Evolutionary conservation across 1,140 invertebrate species (phyloP), one percentile per base, ranked within the genome.

Genomic region (Papilio glaucus): DNA sequence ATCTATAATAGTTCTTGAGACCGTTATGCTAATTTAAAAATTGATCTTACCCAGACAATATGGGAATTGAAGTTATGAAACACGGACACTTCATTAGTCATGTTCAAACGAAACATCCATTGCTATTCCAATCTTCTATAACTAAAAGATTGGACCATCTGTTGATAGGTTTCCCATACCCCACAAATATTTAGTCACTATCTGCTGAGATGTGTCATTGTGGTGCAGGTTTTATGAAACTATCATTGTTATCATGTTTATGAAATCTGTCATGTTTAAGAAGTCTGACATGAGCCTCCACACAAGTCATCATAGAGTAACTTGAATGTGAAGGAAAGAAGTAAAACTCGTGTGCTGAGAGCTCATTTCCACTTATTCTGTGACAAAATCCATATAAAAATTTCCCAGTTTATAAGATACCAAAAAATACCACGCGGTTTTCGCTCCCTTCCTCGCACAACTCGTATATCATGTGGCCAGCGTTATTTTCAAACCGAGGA

Each of bases 131-230:
- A 45, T 7, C n/a, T 0, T 7, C n/a, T 45, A 1, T 15, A 15
- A 45, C 6, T 45, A 45, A 15, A 45, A 15, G 18, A 21, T 18
- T 18, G 15, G 42, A 7, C 18, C 4, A 8, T 45, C 3, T 45
- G 42, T 6, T 45, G 42, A 8, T 45, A 21, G 10, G 45, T 49
- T n/a, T n/a, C 45, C 45, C 45, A 49, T 49, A 49, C 45, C 45
- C 45, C 21, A 49, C 7, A 10, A 0, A 18, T 49, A 5, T 49
- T 42, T 49, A 49, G 7, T 24, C 18, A 24, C 45, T 49, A 49
- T n/a, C n/a, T n/a, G n/a, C n/a, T n/a, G n/a, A n/a, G n/a, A n/a
- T n/a, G n/a, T n/a, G n/a, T n/a, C n/a, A n/a, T n/a, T n/a, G n/a
- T n/a, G n/a, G n/a, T n/a, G n/a, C n/a, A 9, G 38, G 45, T 1